These are phyloP conservation scores for Chaetophractus vellerosus DNA, from an alignment of 2,797 vertebrate species.

Conservation along the genomic window DNA sequence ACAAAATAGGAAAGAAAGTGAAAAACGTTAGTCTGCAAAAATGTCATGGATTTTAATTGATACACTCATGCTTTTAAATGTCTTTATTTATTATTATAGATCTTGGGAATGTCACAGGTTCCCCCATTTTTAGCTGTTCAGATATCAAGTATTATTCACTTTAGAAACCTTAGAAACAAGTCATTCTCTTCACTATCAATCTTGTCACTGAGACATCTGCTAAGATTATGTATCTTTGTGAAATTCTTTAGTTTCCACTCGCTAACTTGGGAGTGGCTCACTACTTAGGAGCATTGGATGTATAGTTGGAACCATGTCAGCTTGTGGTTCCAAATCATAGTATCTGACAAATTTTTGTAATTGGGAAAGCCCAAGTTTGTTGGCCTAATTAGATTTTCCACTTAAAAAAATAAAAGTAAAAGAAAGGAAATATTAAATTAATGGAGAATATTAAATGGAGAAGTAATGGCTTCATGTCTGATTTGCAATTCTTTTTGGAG, in stretches of 20 bases:
- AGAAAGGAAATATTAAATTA: too few relatives aligned
- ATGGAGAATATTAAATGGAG: neutral
- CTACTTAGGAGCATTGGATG: neutral
- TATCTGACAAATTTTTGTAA: neutral
- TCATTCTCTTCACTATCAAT: neutral
- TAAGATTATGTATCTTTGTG: neutral
- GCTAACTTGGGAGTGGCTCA: neutral
- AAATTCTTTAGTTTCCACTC: neutral
- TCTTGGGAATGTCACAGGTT: neutral
- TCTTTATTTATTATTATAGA: neutral
- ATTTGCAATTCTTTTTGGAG: neutral
- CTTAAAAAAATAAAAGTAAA: neutral
- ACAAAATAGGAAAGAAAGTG: neutral
- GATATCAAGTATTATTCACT: slow-evolving; percentile 7
- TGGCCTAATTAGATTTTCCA: neutral
- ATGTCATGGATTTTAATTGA: neutral
- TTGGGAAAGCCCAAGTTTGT: slow-evolving; percentile 34
- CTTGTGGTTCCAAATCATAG: neutral
- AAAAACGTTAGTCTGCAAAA: neutral
- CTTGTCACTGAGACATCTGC: neutral
- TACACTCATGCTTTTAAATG: neutral
- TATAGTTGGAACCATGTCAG: neutral
- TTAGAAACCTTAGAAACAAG: slow-evolving; percentile 13
- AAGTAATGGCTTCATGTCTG: neutral
- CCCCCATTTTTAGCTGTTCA: neutral